These are phyloP conservation scores for Bombus polaris DNA, from an alignment of 1,140 invertebrate genomes.

Conservation along the genomic window DNA sequence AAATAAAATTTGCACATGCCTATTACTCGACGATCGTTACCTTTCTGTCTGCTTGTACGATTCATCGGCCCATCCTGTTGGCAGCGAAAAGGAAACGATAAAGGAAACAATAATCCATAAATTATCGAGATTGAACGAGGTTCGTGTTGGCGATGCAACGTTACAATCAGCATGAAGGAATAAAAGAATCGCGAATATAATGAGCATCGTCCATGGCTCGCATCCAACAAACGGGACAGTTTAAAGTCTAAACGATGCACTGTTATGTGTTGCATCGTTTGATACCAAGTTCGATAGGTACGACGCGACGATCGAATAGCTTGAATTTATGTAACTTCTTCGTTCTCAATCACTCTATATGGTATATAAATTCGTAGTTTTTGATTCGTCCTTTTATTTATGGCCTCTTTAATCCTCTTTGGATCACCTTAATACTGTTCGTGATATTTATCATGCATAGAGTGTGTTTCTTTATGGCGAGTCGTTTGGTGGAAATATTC, in stretches of 20 bases:
- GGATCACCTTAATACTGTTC: background rate
- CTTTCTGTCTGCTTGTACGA: background rate
- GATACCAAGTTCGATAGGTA: background rate
- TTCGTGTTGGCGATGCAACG: background rate
- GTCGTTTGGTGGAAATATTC: background rate
- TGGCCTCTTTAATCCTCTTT: background rate
- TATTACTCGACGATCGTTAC: background rate
- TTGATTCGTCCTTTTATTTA: background rate
- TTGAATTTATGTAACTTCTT: background rate
- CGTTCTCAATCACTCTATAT: too few relatives aligned
- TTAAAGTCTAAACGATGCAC: conserved; percentile 3
- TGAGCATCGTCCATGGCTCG: conserved; percentile 17
- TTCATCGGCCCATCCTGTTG: background rate
- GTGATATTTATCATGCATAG: background rate
- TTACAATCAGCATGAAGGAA: conserved; percentile 19
- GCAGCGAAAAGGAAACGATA: background rate
- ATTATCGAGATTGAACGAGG: background rate
- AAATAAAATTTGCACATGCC: background rate
- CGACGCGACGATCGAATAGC: background rate
- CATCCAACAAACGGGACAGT: conserved; percentile 33
- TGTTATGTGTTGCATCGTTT: conserved; percentile 2
- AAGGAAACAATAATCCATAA: background rate
- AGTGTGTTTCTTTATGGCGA: background rate
- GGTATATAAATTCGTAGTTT: too few relatives aligned
- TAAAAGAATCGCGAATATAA: conserved; percentile 32